A percentile compares a stretch with the other conserved stretches of the same genome.
phyloP scores from a whole-genome alignment of 2,888 invertebrate genomes.

The Campaea margaritaria region DNA sequence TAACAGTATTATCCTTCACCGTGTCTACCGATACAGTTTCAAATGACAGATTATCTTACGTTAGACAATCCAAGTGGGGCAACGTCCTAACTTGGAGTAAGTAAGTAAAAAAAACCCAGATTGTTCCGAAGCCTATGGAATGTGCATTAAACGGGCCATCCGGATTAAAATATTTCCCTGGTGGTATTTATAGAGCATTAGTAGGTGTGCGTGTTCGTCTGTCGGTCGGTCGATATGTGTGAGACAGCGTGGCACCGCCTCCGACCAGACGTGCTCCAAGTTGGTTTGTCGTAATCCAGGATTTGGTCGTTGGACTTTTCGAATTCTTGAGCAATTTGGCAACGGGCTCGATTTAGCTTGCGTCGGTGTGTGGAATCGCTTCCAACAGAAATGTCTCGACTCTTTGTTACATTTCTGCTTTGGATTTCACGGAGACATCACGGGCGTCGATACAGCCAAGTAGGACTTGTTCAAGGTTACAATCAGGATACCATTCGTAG shows the following conservation, averaged over 20 bases:
- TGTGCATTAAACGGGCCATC: constrained; percentile 81
- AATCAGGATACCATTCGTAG: constrained; percentile 39
- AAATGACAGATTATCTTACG: constrained; percentile 60
- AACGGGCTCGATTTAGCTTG: constrained; percentile 36
- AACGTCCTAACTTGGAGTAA: constrained; percentile 58
- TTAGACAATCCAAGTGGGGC: constrained; percentile 62
- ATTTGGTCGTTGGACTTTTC: constrained; percentile 68
- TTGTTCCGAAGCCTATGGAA: constrained; percentile 73
- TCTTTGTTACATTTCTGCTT: constrained; percentile 28
- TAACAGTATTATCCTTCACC: constrained; percentile 47
- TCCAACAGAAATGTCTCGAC: constrained; percentile 29
- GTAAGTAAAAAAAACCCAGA: constrained; percentile 64
- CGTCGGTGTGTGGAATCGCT: constrained; percentile 19
- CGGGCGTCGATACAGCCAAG: constrained; percentile 25
- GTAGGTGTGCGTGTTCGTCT: constrained; percentile 79
- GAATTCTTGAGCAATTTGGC: constrained; percentile 50
- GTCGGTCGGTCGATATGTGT: constrained; percentile 74
- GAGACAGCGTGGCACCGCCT: constrained; percentile 84
- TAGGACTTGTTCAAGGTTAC: constrained; percentile 45
- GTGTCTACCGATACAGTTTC: constrained; percentile 61
- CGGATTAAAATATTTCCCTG: constrained; percentile 83
- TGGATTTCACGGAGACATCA: constrained; percentile 19
- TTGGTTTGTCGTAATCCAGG: constrained; percentile 75
- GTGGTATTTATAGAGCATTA: constrained; percentile 80
- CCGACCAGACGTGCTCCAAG: constrained; percentile 71